phyloP scores from a whole-genome alignment of 92 coral and sea anemone genomes.

The Pocillopora meandrina region DNA sequence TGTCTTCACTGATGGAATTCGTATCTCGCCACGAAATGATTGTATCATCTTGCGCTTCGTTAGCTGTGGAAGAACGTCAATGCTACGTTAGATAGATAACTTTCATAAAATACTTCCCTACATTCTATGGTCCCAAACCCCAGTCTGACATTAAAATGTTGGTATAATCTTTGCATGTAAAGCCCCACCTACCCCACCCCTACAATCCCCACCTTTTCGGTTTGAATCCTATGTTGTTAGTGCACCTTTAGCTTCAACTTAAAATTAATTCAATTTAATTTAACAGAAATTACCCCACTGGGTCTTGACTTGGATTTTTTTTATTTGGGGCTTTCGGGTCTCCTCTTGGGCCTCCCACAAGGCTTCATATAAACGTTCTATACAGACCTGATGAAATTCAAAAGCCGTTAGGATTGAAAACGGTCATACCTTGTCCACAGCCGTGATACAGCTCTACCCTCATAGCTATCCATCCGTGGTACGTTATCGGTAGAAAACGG shows the following conservation, averaged over 20 bases:
- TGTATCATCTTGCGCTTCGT: background rate
- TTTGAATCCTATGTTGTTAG: too few species aligned
- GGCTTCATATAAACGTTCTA: too few species aligned
- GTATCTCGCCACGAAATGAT: constrained; percentile 20
- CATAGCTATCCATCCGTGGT: background rate
- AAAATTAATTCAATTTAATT: too few species aligned
- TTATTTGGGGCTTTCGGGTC: too few species aligned
- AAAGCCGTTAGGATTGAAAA: too few species aligned
- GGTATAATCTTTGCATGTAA: background rate
- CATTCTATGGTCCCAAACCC: background rate
- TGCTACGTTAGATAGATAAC: background rate
- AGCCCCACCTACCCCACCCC: too few species aligned
- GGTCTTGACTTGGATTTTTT: too few species aligned
- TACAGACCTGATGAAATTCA: too few species aligned
- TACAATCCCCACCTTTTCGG: too few species aligned
- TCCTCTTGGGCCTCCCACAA: too few species aligned
- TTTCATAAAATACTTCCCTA: background rate
- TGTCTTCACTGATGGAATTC: background rate
- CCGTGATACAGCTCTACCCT: background rate
- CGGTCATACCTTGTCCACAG: background rate
- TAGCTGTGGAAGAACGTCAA: background rate
- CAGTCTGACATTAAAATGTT: background rate
- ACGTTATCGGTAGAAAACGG: background rate
- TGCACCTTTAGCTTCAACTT: too few species aligned
- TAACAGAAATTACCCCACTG: too few species aligned